Evolutionary conservation across 2,797 vertebrate genomes (phyloP).

Genomic region (Rallus crepitans): DNA sequence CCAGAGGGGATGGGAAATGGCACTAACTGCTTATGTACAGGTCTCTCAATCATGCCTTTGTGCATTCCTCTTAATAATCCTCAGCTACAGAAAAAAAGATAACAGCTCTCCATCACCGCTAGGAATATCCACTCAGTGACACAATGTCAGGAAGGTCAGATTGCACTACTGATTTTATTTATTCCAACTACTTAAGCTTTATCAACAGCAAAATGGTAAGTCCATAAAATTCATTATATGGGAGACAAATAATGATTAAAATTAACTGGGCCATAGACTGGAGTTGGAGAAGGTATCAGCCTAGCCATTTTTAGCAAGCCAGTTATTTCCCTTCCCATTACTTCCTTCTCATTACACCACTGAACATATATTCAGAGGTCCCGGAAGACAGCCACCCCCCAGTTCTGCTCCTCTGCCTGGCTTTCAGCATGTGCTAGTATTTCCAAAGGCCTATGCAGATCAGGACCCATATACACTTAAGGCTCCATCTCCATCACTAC

Average conservation of each 20-base stretch:
- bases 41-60: background rate
- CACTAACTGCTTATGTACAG: background rate
- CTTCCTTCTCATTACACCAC: background rate
- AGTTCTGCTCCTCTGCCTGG: background rate
- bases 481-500: background rate
- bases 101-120: background rate
- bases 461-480: background rate
- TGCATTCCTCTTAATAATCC: background rate
- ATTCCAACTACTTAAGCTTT: background rate
- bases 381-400: background rate
- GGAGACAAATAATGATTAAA: background rate
- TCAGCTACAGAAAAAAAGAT: background rate
- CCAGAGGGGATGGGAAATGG: background rate
- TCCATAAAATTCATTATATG: background rate
- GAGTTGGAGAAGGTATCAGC: background rate
- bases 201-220: background rate
- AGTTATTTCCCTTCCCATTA: background rate
- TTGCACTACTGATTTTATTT: background rate
- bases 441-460: background rate
- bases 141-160: background rate
- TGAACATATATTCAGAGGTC: background rate
- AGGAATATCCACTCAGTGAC: background rate
- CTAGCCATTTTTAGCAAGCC: background rate
- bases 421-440: background rate
- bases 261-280: background rate